A percentile compares a stretch with the other conserved stretches of the same genome.
Conservation (phyloP, 2,888 invertebrate species). For the Ormyrus labotus region DNA sequence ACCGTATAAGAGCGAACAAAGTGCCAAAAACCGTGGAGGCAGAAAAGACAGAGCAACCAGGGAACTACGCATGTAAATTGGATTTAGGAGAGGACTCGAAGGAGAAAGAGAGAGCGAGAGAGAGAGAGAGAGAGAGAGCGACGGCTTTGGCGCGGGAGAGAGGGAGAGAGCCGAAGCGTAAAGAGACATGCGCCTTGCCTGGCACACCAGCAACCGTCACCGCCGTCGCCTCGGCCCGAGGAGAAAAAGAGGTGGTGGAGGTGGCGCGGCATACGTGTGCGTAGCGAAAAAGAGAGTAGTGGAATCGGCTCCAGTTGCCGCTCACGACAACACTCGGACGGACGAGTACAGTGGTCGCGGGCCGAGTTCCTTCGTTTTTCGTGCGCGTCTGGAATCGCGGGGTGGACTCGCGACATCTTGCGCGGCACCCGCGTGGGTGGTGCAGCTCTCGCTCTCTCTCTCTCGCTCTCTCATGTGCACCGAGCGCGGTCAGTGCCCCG, state of each 20-base stretch:
- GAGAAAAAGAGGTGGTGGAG: conserved; percentile 18
- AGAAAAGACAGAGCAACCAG: background rate
- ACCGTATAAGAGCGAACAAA: too few relatives aligned
- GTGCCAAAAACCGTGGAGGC: too few relatives aligned
- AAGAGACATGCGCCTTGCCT: conserved; percentile 56
- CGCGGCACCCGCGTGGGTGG: too few relatives aligned
- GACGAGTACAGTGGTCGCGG: too few relatives aligned
- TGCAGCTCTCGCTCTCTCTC: too few relatives aligned
- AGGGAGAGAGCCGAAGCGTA: conserved; percentile 13
- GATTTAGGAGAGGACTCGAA: background rate
- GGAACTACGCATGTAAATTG: conserved; percentile 10
- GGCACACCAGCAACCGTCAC: background rate
- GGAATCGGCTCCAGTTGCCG: background rate
- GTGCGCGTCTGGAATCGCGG: too few relatives aligned
- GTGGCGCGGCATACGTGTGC: background rate
- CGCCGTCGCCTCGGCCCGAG: background rate
- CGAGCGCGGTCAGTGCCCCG: conserved; percentile 38
- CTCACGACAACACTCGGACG: background rate
- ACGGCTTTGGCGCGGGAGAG: background rate
- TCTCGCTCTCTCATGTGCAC: background rate
- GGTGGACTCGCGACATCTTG: too few relatives aligned
- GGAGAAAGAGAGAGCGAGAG: conserved; percentile 1
- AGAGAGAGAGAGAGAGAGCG: background rate
- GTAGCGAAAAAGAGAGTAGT: background rate
- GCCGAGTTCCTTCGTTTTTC: too few relatives aligned